Evolutionary conservation across 2,888 invertebrate genomes (phyloP), one percentile per base, ranked within the genome.

Genomic region (Caenorhabditis wallacei): DNA sequence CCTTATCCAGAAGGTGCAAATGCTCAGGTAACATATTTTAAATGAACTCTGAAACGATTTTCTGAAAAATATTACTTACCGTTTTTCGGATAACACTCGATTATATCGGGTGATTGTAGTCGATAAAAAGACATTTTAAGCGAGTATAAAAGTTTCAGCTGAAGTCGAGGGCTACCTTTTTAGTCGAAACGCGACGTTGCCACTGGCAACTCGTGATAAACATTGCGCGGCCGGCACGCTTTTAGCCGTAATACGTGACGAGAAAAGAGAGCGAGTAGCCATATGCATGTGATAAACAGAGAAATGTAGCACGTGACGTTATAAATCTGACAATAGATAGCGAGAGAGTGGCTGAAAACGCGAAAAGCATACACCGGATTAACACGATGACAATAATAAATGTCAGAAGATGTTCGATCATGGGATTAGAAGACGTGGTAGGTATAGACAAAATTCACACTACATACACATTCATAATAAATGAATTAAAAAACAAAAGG

Each of bases 1-100:
- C 71, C 79, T 5, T 79, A 79, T 46, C 79, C 79, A n/a, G 71
- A 78, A 59, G 78, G 78, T 3, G 18, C 40, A 2, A 68, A 76
- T 26, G 68, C 76, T 26, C 37, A 61, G 43, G 76, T 76, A 53
- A 69, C 68, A 61, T 3, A 18, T 40, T 5, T 18, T 35, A 30
- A 3, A 37, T 24, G 10, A 20, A 16, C 18, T 20, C 22, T 13
- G 43, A 43, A 22, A 40, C 20, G 5, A 0, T 56, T 18, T 35
- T 2, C 4, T 18, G 8, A 57, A 35, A 26, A n/a, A n/a, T n/a
- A n/a, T n/a, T n/a, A 54, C 56, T 64, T 10, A 72, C 61, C 61
- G 43, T 3, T 51, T 16, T n/a, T 10, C 22, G n/a, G n/a, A n/a
- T n/a, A 46, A 18, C 1, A 4, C 37, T 22, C 22, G 2, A 40